Base-by-base conservation (phyloP, 92 coral and sea anemone genomes). In the Muricea muricata region DNA sequence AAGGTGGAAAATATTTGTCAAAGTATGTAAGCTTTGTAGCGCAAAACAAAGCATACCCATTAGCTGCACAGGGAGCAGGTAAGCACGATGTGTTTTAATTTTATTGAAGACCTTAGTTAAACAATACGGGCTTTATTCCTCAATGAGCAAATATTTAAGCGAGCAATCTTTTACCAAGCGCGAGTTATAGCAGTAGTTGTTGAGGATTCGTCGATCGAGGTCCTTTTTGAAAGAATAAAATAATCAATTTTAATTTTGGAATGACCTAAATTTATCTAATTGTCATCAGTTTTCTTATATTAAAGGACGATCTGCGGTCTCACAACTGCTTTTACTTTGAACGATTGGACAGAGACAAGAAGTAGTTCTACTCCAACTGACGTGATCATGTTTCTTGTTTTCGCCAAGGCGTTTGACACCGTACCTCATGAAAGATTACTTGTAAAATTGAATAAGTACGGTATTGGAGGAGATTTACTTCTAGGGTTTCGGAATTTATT, bases 331-430 rank as follows among this genome's bases (percentile, higher is more conserved):
- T 29, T 74, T 20, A 40, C 73, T 28, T 21, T 69, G 24, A 23
- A 88, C 39, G 91, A 88, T 78, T 88, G 88, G 81, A 71, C 73
- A 3, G 76, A 67, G 55, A 42, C 85, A 0, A 83, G 88, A 55
- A 66, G 84, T 71, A 15, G 31, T 18, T 40, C 72, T 18, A 56
- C 54, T 32, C 84, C 77, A 30, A 88, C 81, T 34, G 54, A 56
- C 20, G 73, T 67, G 10, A 54, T 86, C 23, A 83, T 88, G n/a
- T n/a, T 50, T n/a, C 87, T 76, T 35, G 91, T 65, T 60, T 60
- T 83, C 28, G 86, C 91, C 15, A 88, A 88, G 73, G 88, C 88
- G 41, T 83, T 75, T n/a, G 89, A 85, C 74, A 84, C 83, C 28
- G 75, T 84, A 30, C 60, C 88, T 4, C 87, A 67, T 28, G 75